Percentiles rank a stretch among this genome's conserved stretches.
phyloP scores from a whole-genome alignment of 1,140 invertebrate species.

The Phthorimaea operculella region DNA sequence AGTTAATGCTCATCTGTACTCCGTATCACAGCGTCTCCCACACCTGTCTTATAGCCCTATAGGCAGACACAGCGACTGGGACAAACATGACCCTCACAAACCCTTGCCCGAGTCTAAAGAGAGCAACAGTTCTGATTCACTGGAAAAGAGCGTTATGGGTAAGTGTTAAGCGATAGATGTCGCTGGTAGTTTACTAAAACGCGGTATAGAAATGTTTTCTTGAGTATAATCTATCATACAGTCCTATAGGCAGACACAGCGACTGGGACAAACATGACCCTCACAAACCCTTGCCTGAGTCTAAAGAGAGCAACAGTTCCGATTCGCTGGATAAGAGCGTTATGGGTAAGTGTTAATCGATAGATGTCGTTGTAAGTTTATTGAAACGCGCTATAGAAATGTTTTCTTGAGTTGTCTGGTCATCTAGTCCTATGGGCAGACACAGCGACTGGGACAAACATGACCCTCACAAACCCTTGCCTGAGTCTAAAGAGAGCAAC shows the following conservation, averaged over 20 bases:
- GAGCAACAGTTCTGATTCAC: slow-evolving; percentile 62
- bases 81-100: slow-evolving; percentile 60
- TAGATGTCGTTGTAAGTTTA: no score
- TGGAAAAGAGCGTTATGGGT: slow-evolving; percentile 66
- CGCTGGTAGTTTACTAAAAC: no score
- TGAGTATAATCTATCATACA: slow-evolving; percentile 59
- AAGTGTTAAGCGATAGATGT: no score
- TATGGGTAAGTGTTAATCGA: slow-evolving; percentile 56
- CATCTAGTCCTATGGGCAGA: slow-evolving; percentile 57
- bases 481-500: slow-evolving; percentile 63
- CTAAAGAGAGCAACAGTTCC: slow-evolving; percentile 63
- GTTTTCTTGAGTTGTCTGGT: no score
- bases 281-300: slow-evolving; percentile 57
- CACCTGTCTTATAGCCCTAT: slow-evolving; percentile 62
- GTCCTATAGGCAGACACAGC: slow-evolving; percentile 56
- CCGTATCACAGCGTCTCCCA: slow-evolving; percentile 59
- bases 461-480: slow-evolving; percentile 54
- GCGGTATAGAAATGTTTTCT: no score
- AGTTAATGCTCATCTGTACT: slow-evolving; percentile 63
- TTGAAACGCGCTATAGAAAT: no score
- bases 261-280: slow-evolving; percentile 64
- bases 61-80: slow-evolving; percentile 62
- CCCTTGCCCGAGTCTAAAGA: slow-evolving; percentile 60
- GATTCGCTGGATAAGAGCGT: slow-evolving; percentile 65
- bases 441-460: slow-evolving; percentile 66